These are phyloP conservation scores for Pao palembangensis DNA, from an alignment of 2,113 vertebrate species.

Conservation along the genomic window DNA sequence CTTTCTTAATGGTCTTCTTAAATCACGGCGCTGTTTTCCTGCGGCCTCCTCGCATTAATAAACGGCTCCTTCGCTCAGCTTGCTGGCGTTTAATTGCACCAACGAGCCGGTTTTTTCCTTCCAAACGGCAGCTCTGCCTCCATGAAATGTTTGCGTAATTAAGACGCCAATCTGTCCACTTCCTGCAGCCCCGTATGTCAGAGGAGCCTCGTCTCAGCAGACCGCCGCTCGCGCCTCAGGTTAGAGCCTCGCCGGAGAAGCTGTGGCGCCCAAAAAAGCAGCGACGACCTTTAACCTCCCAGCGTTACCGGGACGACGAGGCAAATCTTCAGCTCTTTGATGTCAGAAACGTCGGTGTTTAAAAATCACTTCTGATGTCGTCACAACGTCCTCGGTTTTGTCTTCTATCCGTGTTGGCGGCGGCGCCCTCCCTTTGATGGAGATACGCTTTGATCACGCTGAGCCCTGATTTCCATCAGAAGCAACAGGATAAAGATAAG, in stretches of 20 bases:
- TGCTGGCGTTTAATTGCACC: slow-evolving; percentile 26
- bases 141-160: slow-evolving; percentile 41
- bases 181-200: slow-evolving; percentile 22
- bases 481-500: neutral
- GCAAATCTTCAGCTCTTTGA: slow-evolving; percentile 46
- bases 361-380: slow-evolving; percentile 33
- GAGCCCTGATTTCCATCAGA: slow-evolving; percentile 18
- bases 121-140: neutral
- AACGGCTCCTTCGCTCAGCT: slow-evolving; percentile 7
- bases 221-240: no score
- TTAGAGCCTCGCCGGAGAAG: no score
- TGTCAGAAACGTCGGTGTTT: slow-evolving; percentile 35
- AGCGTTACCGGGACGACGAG: slow-evolving; percentile 36
- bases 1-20: neutral
- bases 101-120: slow-evolving; percentile 11
- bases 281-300: slow-evolving; percentile 9
- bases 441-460: slow-evolving; percentile 5
- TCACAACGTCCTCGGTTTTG: slow-evolving; percentile 15
- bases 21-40: neutral
- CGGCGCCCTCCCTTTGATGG: neutral
- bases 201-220: slow-evolving; percentile 4
- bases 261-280: no score
- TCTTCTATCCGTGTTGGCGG: slow-evolving; percentile 35
- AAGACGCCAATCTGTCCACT: slow-evolving; percentile 48
- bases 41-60: slow-evolving; percentile 1